Evolutionary conservation across 2,113 vertebrate genomes (phyloP), one percentile per base, ranked within the genome.

Genomic region (Tachuris rubrigastra): DNA sequence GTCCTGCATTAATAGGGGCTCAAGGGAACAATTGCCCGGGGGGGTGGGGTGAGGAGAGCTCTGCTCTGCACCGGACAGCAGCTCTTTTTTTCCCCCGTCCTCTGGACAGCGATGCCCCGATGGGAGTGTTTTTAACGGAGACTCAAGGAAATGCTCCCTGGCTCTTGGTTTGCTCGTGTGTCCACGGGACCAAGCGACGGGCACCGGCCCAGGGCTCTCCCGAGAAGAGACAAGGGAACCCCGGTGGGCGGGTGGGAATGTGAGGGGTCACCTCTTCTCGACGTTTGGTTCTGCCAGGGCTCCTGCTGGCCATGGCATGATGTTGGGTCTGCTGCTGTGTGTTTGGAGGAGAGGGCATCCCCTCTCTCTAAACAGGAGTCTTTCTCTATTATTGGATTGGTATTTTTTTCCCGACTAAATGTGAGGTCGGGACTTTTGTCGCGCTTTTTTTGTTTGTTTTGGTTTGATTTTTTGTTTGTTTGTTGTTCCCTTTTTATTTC

Each of bases 1-100:
- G 98, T 98, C 97, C 92, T 86, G 80, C 95, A 98, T 98, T 98
- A 98, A 97, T 97, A 88, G 95, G 87, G 95, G 94, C 96, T 97
- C 95, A 84, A 68, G 60, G 62, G 82, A 96, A 94, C 96, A 95
- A 95, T 95, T 44, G 90, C 60, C 39, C 21, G 35, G 84, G 90
- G 90, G 78, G 78, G 41, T 12, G 46, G 91, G 62, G 60, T 28
- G 71, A 37, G 31, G 62, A 52, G 50, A 81, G 50, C 67, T 85
- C 89, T 80, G 67, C 79, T 80, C 55, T 11, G 79, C 85, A 52
- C 55, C 27, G 72, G 66, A 41, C 83, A 69, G 60, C 25, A 27
- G 52, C 55, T 83, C 55, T 47, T 67, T 83, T 30, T 46, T 33
- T 6, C 1, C 10, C 71, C 41, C 3, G 12, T 85, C 41, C 63